Conservation (phyloP, 2,888 invertebrate species). For the Iselma pallidipennis region DNA sequence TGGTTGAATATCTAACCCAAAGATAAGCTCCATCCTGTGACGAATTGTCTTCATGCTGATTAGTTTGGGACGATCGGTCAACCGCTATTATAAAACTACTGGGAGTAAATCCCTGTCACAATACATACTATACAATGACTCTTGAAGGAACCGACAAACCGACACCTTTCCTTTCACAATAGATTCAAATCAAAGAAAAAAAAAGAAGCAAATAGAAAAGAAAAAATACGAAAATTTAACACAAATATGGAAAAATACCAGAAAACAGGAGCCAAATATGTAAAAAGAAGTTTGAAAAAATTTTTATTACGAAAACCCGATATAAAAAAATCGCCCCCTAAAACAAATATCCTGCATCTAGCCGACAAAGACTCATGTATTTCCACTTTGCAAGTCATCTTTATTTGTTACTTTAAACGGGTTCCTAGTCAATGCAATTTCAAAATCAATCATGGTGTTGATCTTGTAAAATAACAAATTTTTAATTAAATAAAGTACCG, state of each 20-base stretch:
- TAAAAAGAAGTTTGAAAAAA: not conserved
- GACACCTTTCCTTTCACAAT: constrained; percentile 18
- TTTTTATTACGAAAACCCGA: too few species aligned
- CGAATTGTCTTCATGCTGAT: constrained; percentile 36
- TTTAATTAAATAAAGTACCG: not conserved
- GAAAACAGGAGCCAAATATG: not conserved
- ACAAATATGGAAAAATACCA: not conserved
- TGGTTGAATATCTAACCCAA: constrained; percentile 7
- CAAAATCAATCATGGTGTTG: too few species aligned
- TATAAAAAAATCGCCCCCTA: too few species aligned
- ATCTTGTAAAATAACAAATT: not conserved
- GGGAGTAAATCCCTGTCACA: constrained; percentile 31
- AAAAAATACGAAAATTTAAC: not conserved
- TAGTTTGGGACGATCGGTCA: constrained; percentile 27
- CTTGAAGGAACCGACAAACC: constrained; percentile 32
- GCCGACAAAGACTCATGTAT: not conserved
- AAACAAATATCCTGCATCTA: not conserved
- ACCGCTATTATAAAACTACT: constrained; percentile 22
- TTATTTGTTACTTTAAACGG: not conserved
- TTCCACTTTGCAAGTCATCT: not conserved
- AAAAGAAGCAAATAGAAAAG: not conserved
- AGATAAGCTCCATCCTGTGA: constrained; percentile 30
- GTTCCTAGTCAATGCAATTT: too few species aligned
- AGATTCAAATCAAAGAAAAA: not conserved
- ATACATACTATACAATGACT: constrained; percentile 25